These are phyloP conservation scores for Volucella zonaria DNA, from an alignment of 2,888 invertebrate genomes.

Conservation along the genomic window DNA sequence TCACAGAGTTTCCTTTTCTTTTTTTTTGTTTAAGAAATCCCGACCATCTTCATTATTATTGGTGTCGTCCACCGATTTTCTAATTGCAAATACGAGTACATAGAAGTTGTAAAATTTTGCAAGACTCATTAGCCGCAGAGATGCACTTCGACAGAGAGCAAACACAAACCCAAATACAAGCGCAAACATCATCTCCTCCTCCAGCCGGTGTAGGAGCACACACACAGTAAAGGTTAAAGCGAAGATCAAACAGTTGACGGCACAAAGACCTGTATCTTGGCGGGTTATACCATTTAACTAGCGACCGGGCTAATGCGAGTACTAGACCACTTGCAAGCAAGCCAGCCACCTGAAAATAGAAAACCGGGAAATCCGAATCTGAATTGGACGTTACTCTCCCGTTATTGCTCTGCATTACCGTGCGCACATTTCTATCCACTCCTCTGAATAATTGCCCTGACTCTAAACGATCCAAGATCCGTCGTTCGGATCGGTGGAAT, in stretches of 20 bases:
- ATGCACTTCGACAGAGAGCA: constrained; percentile 41
- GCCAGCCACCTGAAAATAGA: background rate
- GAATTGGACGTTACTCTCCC: background rate
- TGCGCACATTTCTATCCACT: constrained; percentile 48
- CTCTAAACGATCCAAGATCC: constrained; percentile 66
- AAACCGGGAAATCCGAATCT: constrained; percentile 1
- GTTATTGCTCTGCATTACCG: constrained; percentile 30
- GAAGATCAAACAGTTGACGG: constrained; percentile 41
- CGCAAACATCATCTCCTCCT: constrained; percentile 59
- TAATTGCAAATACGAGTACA: constrained; percentile 73
- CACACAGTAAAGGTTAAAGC: constrained; percentile 59
- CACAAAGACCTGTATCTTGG: constrained; percentile 65
- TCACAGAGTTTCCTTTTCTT: constrained; percentile 12
- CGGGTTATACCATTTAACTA: constrained; percentile 70
- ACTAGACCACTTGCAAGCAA: constrained; percentile 38
- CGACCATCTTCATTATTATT: constrained; percentile 18
- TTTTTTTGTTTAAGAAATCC: background rate
- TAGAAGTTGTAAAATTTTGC: constrained; percentile 71
- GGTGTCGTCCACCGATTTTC: constrained; percentile 49
- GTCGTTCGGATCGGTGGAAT: constrained; percentile 37
- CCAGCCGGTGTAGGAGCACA: background rate
- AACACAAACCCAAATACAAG: constrained; percentile 16
- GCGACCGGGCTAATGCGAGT: constrained; percentile 44
- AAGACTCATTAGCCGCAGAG: constrained; percentile 69
- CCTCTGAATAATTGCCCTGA: constrained; percentile 69